A percentile compares a stretch with the other conserved stretches of the same genome.
phyloP scores from a whole-genome alignment of 2,113 vertebrate genomes.

The Sula dactylatra region DNA sequence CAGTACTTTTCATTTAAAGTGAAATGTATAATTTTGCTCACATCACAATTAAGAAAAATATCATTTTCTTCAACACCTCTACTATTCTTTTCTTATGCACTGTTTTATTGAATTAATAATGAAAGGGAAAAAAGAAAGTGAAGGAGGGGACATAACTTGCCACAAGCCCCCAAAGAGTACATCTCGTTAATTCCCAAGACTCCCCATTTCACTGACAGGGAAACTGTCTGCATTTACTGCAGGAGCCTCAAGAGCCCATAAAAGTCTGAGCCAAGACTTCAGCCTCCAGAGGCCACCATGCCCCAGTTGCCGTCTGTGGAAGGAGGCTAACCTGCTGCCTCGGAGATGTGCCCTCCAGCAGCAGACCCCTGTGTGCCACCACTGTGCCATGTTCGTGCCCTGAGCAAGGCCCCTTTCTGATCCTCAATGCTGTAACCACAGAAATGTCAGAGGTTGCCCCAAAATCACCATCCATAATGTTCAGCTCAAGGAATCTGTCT shows the following conservation, averaged over 20 bases:
- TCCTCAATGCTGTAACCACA: background rate
- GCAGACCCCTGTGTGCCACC: background rate
- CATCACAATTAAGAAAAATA: background rate
- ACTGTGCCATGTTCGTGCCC: fast-evolving
- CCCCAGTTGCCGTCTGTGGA: background rate
- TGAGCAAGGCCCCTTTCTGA: background rate
- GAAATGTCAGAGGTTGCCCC: background rate
- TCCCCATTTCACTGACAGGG: background rate
- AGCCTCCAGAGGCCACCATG: background rate
- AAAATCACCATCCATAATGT: background rate
- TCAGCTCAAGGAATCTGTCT: background rate
- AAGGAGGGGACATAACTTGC: background rate
- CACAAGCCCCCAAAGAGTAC: background rate
- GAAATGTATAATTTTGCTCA: background rate
- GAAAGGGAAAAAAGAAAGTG: background rate
- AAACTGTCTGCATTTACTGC: background rate
- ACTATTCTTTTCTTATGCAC: background rate
- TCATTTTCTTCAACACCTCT: background rate
- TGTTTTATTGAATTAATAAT: background rate
- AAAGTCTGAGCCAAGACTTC: background rate
- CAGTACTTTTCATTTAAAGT: background rate
- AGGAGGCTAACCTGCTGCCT: background rate
- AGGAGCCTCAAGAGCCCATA: background rate
- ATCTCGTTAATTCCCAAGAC: background rate
- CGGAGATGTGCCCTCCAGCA: background rate